These are phyloP conservation scores for Nicator chloris DNA, from an alignment of 2,113 vertebrate species.

Conservation along the genomic window DNA sequence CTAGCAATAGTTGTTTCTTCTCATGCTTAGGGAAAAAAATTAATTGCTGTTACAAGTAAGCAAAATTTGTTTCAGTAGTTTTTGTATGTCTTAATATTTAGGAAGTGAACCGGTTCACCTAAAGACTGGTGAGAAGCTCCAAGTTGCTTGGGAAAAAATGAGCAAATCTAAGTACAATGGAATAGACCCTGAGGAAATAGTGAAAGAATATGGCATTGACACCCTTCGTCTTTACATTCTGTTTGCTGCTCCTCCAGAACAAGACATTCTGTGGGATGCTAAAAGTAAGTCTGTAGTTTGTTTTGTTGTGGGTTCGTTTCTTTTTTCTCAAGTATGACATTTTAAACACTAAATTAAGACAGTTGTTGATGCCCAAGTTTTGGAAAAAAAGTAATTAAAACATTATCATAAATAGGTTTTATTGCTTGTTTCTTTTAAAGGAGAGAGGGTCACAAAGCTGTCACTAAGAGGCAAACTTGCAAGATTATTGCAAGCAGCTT, in stretches of 20 bases:
- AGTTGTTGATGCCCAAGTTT: not conserved
- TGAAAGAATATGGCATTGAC: slow-evolving; percentile 87
- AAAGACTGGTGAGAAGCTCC: slow-evolving; percentile 70
- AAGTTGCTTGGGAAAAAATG: slow-evolving; percentile 96
- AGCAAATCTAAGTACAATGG: slow-evolving; percentile 97
- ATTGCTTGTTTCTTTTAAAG: not conserved
- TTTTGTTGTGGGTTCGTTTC: not conserved
- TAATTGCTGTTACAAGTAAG: not conserved
- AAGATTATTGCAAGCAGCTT: not conserved
- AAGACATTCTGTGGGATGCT: slow-evolving; percentile 93
- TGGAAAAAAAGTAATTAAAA: not conserved
- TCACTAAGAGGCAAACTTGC: not conserved
- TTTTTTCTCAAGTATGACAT: not conserved
- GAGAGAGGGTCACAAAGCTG: not conserved
- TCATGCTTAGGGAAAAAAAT: not conserved
- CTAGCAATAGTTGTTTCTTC: not conserved
- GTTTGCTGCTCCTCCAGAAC: slow-evolving; percentile 90
- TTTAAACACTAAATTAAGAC: not conserved
- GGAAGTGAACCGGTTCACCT: slow-evolving; percentile 76
- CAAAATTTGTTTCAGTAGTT: not conserved
- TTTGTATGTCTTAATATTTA: slow-evolving; percentile 5
- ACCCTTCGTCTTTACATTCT: slow-evolving; percentile 90
- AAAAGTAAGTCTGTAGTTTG: slow-evolving; percentile 81
- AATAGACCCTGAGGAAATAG: slow-evolving; percentile 84
- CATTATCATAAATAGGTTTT: not conserved